Evolutionary conservation across 2,797 vertebrate genomes (phyloP).

Genomic region (Micrastur ruficollis): DNA sequence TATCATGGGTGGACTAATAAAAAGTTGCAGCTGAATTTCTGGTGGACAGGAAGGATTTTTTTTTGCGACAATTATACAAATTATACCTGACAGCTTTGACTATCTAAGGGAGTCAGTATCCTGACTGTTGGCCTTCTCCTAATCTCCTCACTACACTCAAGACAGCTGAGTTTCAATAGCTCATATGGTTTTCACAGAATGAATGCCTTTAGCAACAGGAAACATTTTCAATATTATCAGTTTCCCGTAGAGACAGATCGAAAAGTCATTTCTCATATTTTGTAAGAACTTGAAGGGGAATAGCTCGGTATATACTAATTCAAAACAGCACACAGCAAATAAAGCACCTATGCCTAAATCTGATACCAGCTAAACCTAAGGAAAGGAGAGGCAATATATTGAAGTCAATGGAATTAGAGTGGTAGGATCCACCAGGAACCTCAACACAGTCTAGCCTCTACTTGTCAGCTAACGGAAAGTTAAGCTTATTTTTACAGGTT

Average conservation of each 20-base stretch:
- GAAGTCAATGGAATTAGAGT: not conserved
- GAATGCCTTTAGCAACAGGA: not conserved
- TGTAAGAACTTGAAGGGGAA: not conserved
- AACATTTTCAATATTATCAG: not conserved
- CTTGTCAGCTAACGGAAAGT: not conserved
- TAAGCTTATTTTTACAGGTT: not conserved
- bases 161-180: not conserved
- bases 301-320: not conserved
- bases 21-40: constrained; percentile 10
- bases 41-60: not conserved
- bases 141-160: not conserved
- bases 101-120: not conserved
- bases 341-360: not conserved
- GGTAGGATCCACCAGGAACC: not conserved
- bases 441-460: not conserved
- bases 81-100: constrained; percentile 24
- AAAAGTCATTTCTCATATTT: not conserved
- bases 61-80: not conserved
- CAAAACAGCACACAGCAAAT: not conserved
- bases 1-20: not conserved
- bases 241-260: not conserved
- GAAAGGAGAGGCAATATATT: not conserved
- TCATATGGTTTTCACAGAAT: not conserved
- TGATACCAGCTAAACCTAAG: not conserved
- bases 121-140: not conserved